phyloP scores from a whole-genome alignment of 2,797 vertebrate genomes.

The Aythya fuligula region DNA sequence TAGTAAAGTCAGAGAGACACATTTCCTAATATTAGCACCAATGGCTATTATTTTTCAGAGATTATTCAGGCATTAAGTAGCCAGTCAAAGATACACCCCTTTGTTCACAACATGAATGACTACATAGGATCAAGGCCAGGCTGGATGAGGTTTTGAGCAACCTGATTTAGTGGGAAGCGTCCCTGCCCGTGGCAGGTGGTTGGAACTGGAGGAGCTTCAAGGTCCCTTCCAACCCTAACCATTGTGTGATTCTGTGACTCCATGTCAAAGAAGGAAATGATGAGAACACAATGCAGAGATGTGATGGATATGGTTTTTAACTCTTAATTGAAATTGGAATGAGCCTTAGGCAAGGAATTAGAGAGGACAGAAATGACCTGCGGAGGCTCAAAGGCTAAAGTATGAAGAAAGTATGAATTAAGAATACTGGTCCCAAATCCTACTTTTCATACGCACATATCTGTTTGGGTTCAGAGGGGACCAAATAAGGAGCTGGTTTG shows the following conservation, averaged over 20 bases:
- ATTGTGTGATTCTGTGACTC: no score
- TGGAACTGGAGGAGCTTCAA: no score
- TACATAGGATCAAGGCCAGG: no score
- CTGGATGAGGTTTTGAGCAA: no score
- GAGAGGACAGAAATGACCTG: background rate
- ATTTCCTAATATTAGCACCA: no score
- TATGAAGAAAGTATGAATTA: background rate
- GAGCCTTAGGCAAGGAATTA: background rate
- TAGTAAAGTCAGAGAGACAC: slow-evolving; percentile 4
- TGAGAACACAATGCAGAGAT: fast-evolving
- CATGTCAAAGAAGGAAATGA: background rate
- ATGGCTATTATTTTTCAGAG: background rate
- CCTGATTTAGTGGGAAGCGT: no score
- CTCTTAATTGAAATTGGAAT: background rate
- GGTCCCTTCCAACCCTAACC: no score
- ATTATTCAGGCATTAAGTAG: background rate
- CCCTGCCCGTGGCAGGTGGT: no score
- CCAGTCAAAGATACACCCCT: background rate
- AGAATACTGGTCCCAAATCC: background rate
- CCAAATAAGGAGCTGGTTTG: background rate
- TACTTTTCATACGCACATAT: fast-evolving
- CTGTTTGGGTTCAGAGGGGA: background rate
- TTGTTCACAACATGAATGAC: background rate
- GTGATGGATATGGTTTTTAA: fast-evolving
- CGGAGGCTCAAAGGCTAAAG: background rate